Evolutionary conservation across 2,888 invertebrate species (phyloP).

Genomic region (Acronicta alni): DNA sequence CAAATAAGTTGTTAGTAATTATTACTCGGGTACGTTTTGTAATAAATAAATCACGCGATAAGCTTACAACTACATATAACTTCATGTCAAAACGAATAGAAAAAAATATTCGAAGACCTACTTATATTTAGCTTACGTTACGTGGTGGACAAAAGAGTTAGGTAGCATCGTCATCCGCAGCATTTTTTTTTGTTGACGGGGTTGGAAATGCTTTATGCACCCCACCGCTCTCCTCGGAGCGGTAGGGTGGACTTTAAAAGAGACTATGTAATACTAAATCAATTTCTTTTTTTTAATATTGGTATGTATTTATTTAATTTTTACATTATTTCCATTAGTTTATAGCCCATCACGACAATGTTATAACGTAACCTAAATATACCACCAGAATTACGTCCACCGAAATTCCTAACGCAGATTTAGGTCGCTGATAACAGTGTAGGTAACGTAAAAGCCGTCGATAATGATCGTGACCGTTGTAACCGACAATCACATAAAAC

Average conservation of each 20-base stretch:
- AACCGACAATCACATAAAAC: constrained; percentile 30
- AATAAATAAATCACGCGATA: constrained; percentile 33
- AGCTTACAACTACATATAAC: constrained; percentile 7
- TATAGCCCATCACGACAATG: background rate
- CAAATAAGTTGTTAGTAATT: constrained; percentile 20
- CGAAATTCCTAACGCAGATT: constrained; percentile 35
- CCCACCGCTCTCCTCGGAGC: too few relatives aligned
- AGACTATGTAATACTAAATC: too few relatives aligned
- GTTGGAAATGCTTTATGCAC: too few relatives aligned
- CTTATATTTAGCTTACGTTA: background rate
- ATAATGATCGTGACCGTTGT: constrained; percentile 22
- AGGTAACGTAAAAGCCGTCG: constrained; percentile 26
- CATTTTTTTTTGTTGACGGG: too few relatives aligned
- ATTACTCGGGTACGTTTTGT: constrained; percentile 13
- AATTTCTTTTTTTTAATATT: too few relatives aligned
- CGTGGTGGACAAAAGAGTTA: too few relatives aligned
- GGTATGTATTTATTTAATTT: background rate
- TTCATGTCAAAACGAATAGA: background rate
- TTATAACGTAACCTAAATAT: constrained; percentile 20
- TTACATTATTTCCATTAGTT: too few relatives aligned
- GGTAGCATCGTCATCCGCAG: too few relatives aligned
- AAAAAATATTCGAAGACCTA: background rate
- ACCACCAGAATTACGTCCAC: constrained; percentile 15
- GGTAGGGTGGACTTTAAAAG: too few relatives aligned
- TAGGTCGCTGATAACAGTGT: constrained; percentile 37